These are phyloP conservation scores for Larimichthys crocea DNA, from an alignment of 2,113 vertebrate species.

Conservation along the genomic window DNA sequence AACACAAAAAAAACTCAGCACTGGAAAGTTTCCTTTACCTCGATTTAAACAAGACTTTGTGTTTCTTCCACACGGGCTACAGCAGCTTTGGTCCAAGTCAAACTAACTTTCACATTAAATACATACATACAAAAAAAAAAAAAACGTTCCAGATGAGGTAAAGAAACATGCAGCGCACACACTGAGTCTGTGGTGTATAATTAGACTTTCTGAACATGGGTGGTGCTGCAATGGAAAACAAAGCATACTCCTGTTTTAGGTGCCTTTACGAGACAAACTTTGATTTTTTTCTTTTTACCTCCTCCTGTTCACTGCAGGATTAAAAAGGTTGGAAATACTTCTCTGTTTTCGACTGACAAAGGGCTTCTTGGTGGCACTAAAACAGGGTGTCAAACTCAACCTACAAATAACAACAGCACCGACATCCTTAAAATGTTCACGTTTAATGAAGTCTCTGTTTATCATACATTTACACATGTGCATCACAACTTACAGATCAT, in stretches of 20 bases:
- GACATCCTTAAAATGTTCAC: too few species aligned
- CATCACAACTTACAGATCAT: too few species aligned
- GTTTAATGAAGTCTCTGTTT: too few species aligned
- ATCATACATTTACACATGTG: too few species aligned
- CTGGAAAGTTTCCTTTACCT: slow-evolving; percentile 24
- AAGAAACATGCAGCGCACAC: slow-evolving; percentile 20
- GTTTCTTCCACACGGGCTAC: slow-evolving; percentile 25
- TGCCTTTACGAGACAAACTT: slow-evolving; percentile 16
- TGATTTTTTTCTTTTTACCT: background rate
- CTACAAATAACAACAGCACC: too few species aligned
- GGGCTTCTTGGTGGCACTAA: background rate
- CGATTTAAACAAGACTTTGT: slow-evolving; percentile 50
- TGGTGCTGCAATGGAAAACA: slow-evolving; percentile 50
- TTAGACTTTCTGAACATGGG: slow-evolving; percentile 43
- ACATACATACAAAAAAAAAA: slow-evolving; percentile 13
- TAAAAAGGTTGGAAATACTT: background rate
- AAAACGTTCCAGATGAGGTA: slow-evolving; percentile 41
- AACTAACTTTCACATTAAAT: slow-evolving; percentile 27
- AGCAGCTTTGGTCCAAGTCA: slow-evolving; percentile 32
- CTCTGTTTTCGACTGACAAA: background rate
- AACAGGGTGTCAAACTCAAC: too few species aligned
- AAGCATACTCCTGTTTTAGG: slow-evolving; percentile 4
- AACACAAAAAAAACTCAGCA: background rate
- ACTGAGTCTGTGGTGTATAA: slow-evolving; percentile 44
- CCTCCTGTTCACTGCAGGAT: background rate